Evolutionary conservation across 2,888 invertebrate species (phyloP).

Genomic region (Nomada fabriciana): DNA sequence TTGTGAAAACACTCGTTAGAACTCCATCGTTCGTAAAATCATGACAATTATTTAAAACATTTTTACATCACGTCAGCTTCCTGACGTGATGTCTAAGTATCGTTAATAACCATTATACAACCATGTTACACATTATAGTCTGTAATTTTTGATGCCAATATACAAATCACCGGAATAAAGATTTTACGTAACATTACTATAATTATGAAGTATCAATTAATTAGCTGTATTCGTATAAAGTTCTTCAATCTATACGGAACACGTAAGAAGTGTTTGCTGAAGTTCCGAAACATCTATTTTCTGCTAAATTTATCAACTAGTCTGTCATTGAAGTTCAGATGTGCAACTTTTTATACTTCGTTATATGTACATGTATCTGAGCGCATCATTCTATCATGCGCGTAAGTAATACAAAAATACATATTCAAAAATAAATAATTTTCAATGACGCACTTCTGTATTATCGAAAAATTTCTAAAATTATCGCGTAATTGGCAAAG

Average conservation of each 20-base stretch:
- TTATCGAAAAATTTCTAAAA: constrained; percentile 53
- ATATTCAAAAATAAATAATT: constrained; percentile 51
- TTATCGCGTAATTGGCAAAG: constrained; percentile 40
- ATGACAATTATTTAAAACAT: constrained; percentile 48
- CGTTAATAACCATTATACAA: constrained; percentile 12
- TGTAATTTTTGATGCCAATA: constrained; percentile 73
- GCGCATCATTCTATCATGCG: background rate
- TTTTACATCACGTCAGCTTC: constrained; percentile 9
- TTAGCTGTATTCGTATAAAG: background rate
- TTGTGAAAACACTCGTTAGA: background rate
- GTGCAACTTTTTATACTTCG: background rate
- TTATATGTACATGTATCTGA: background rate
- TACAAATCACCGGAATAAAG: constrained; percentile 55
- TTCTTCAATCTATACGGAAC: background rate
- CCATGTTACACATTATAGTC: constrained; percentile 63
- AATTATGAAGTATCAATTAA: background rate
- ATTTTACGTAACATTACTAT: constrained; percentile 21
- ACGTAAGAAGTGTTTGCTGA: background rate
- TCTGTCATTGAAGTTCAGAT: background rate
- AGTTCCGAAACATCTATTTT: background rate
- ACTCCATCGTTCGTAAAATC: constrained; percentile 22
- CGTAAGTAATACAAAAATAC: constrained; percentile 27
- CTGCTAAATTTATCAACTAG: background rate
- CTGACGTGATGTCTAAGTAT: too few relatives aligned
- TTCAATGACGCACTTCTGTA: constrained; percentile 23